These are phyloP conservation scores for Muntiacus muntjak DNA, from an alignment of 2,113 vertebrate genomes.

Conservation along the genomic window DNA sequence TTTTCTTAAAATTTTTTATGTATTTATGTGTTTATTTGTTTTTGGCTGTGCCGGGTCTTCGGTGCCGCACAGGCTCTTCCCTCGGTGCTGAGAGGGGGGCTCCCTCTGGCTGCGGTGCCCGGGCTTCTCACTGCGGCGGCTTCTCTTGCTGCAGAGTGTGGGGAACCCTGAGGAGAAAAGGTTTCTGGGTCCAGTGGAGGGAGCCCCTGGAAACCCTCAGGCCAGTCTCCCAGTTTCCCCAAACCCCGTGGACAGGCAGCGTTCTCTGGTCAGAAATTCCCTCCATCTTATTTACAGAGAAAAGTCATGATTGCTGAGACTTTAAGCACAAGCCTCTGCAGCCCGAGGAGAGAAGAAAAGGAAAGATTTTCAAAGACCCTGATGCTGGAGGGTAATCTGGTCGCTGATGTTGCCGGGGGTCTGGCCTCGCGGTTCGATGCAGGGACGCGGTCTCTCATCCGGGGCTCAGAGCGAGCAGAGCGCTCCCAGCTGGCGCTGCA, in stretches of 20 bases:
- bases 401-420: accelerated
- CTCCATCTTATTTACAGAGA: not conserved
- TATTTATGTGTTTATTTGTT: accelerated
- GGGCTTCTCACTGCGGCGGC: not conserved
- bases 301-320: not conserved
- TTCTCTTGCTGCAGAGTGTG: accelerated
- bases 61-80: not conserved
- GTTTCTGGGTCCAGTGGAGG: not conserved
- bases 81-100: not conserved
- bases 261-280: not conserved
- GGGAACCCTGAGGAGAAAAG: not conserved
- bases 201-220: not conserved
- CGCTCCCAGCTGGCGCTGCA: accelerated
- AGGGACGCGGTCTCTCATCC: accelerated
- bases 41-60: not conserved
- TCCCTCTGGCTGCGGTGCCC: not conserved
- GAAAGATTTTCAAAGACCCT: not conserved
- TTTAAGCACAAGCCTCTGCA: no score
- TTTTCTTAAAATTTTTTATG: accelerated
- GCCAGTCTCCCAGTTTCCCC: not conserved
- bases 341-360: not conserved
- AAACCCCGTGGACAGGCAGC: accelerated
- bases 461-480: accelerated
- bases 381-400: accelerated
- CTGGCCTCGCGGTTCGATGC: not conserved